These are phyloP conservation scores for Ferdinandea cuprea DNA, from an alignment of 2,888 invertebrate genomes.

Conservation along the genomic window DNA sequence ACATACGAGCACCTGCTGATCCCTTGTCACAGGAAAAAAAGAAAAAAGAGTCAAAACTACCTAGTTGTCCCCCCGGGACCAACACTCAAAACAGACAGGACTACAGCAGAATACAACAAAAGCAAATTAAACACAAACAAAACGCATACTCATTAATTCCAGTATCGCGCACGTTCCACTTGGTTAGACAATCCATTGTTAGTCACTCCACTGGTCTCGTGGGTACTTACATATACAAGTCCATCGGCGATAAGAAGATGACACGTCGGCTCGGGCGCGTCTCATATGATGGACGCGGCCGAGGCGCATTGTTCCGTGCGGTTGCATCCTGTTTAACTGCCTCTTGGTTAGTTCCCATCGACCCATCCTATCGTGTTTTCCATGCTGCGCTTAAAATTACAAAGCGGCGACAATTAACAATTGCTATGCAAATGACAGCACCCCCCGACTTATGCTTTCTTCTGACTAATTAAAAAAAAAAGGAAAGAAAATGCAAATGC, in stretches of 20 bases:
- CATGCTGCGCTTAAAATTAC: conserved; percentile 22
- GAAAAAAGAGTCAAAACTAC: conserved; percentile 44
- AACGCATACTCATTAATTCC: conserved; percentile 48
- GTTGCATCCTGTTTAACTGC: conserved; percentile 55
- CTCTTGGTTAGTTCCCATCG: conserved; percentile 31
- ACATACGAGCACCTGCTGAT: conserved; percentile 67
- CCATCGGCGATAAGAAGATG: conserved; percentile 48
- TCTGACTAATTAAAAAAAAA: conserved; percentile 79
- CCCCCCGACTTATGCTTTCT: conserved; percentile 53
- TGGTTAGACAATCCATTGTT: conserved; percentile 68
- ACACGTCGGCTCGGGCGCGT: conserved; percentile 8
- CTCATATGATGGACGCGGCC: conserved; percentile 50
- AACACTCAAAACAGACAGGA: conserved; percentile 39
- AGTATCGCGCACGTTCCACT: conserved; percentile 69
- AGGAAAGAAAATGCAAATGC: conserved; percentile 27
- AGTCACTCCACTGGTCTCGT: conserved; percentile 56
- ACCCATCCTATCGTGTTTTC: too few species aligned
- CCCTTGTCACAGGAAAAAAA: conserved; percentile 36
- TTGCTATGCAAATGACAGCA: conserved; percentile 82
- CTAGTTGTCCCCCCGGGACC: conserved; percentile 10
- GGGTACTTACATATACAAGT: conserved; percentile 36
- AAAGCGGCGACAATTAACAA: conserved; percentile 75
- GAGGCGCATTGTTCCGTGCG: conserved; percentile 62
- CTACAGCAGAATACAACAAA: neutral
- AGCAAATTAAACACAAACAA: conserved; percentile 40